phyloP scores from a whole-genome alignment of 2,888 invertebrate genomes.

The Clivina fossor region DNA sequence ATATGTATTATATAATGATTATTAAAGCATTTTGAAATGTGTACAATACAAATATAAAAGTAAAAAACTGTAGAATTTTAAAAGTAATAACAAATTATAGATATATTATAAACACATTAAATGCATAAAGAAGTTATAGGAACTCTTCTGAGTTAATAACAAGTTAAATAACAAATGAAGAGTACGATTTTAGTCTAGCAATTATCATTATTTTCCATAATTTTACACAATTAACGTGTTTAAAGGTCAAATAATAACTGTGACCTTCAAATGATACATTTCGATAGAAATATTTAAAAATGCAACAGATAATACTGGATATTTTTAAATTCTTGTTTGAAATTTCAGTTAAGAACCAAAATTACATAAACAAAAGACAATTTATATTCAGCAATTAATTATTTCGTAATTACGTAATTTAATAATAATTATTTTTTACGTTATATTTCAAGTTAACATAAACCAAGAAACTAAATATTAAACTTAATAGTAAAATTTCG shows the following conservation, averaged over 20 bases:
- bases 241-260: slow-evolving; percentile 28
- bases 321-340: no score
- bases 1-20: no score
- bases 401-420: no score
- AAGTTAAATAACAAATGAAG: slow-evolving; percentile 14
- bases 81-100: background rate
- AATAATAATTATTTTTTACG: no score
- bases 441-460: no score
- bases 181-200: slow-evolving; percentile 21
- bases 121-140: slow-evolving; percentile 4
- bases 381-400: no score
- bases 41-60: slow-evolving; percentile 5
- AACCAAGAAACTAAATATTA: no score
- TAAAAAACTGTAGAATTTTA: slow-evolving; percentile 2
- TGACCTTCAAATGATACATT: slow-evolving; percentile 27
- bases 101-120: slow-evolving; percentile 25
- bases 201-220: slow-evolving; percentile 31
- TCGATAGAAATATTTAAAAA: slow-evolving; percentile 19
- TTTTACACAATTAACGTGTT: slow-evolving; percentile 32
- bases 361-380: no score
- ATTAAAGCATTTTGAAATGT: slow-evolving; percentile 12
- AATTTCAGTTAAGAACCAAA: no score
- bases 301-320: no score
- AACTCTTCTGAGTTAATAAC: slow-evolving; percentile 1
- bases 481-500: no score